These are phyloP conservation scores for Drosophila imparisetae DNA, from an alignment of 2,888 invertebrate species.

Conservation along the genomic window DNA sequence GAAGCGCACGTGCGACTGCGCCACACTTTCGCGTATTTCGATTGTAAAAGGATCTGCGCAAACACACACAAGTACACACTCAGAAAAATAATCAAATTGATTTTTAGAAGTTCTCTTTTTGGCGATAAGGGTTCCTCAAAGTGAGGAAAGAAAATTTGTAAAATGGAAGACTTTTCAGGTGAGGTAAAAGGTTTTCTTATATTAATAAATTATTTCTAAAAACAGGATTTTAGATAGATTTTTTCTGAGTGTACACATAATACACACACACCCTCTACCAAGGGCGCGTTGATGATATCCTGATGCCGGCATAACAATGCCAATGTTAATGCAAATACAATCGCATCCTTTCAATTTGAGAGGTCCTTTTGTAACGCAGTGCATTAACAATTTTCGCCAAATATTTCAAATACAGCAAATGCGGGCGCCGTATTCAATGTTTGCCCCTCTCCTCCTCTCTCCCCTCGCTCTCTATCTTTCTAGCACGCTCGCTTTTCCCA, in stretches of 20 bases:
- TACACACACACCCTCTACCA: slow-evolving; percentile 58
- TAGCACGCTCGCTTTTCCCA: slow-evolving; percentile 22
- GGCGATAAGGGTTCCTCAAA: background rate
- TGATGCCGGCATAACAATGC: slow-evolving; percentile 73
- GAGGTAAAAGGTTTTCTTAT: background rate
- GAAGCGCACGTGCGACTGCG: slow-evolving; percentile 75
- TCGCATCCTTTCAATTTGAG: slow-evolving; percentile 71
- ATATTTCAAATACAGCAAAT: slow-evolving; percentile 61
- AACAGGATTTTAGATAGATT: background rate
- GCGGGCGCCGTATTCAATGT: slow-evolving; percentile 52
- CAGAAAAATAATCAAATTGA: background rate
- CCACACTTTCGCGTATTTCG: slow-evolving; percentile 74
- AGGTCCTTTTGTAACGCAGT: slow-evolving; percentile 58
- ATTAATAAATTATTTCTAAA: background rate
- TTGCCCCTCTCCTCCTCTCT: slow-evolving; percentile 2
- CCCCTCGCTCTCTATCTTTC: slow-evolving; percentile 13
- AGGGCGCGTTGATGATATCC: slow-evolving; percentile 51
- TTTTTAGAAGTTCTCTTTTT: background rate
- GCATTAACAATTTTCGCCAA: slow-evolving; percentile 72
- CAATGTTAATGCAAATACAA: slow-evolving; percentile 77
- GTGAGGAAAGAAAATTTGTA: background rate
- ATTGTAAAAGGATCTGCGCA: slow-evolving; percentile 64
- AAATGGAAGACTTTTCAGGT: background rate
- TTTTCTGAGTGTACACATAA: background rate
- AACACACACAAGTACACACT: slow-evolving; percentile 43